Evolutionary conservation across 2,797 vertebrate genomes (phyloP), one percentile per base, ranked within the genome.

Genomic region (Streptopelia turtur): DNA sequence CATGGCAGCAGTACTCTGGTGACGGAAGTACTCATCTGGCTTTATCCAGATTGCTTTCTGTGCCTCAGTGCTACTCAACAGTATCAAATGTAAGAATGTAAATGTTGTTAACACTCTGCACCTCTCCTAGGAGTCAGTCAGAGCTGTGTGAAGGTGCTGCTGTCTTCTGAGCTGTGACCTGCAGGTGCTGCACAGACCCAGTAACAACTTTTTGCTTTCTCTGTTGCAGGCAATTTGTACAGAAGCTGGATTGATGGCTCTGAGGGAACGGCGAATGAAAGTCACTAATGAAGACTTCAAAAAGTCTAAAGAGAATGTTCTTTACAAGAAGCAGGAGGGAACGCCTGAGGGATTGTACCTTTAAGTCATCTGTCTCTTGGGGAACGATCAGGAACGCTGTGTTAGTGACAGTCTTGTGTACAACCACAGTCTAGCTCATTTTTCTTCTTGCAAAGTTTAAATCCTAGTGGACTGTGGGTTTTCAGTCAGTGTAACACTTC

Each of bases 281-380:
- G 99, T 99, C 83, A 99, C 99, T 89, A 99, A 99, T 27, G 99
- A 99, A 97, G 99, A 99, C 96, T 99, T 99, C 98, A 99, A 99
- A 84, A 99, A 99, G 96, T 99, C 99, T 13, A 99, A 99, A 98
- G 99, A 99, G 88, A 99, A 99, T 0, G 99, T 99, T 93, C 98
- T 99, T 71, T 99, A 99, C 94, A 99, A 99, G 97, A 99, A 99
- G 96, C 99, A 99, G 94, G 99, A 99, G 97, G 99, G 99, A 87
- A 99, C 99, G 33, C 99, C 99, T 0, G 99, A 99, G 96, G 99
- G 99, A 53, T 98, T 99, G 4, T 99, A 99, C 96, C 99, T 99
- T 84, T 99, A 98, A 98, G 77, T 39, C 11, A 49, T 12, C n/a
- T 14, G 3, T 69, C 39, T 78, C 37, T 74, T 16, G 16, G 45